phyloP scores from a whole-genome alignment of 2,888 invertebrate genomes.

The Baronia brevicornis region DNA sequence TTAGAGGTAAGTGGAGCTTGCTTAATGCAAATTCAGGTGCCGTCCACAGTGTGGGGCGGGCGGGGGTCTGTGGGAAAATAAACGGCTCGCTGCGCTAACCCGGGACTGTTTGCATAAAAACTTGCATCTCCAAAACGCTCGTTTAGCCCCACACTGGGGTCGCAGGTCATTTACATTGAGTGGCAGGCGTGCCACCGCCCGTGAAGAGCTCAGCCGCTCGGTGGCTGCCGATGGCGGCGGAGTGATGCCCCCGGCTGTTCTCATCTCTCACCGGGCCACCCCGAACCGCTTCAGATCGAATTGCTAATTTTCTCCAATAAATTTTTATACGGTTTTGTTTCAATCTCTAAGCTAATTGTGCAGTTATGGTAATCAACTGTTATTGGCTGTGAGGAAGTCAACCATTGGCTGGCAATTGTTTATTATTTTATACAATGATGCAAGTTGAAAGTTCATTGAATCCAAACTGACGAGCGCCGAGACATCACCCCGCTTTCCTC shows the following conservation, averaged over 20 bases:
- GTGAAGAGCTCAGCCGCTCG: slow-evolving; percentile 47
- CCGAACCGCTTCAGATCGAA: too few relatives aligned
- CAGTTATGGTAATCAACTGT: too few relatives aligned
- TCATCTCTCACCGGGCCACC: slow-evolving; percentile 8
- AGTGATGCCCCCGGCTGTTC: slow-evolving; percentile 7
- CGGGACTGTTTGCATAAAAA: slow-evolving; percentile 69
- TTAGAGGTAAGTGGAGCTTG: slow-evolving; percentile 3
- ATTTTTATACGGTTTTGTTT: slow-evolving; percentile 8
- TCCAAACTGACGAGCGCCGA: too few relatives aligned
- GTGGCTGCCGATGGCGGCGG: slow-evolving; percentile 16
- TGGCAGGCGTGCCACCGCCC: slow-evolving; percentile 55
- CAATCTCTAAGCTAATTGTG: too few relatives aligned
- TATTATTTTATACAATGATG: too few relatives aligned
- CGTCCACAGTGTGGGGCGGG: slow-evolving; percentile 21
- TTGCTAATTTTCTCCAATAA: slow-evolving; percentile 5
- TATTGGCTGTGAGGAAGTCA: too few relatives aligned
- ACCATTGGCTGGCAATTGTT: too few relatives aligned
- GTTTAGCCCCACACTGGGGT: slow-evolving; percentile 56
- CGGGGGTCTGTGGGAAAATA: slow-evolving; percentile 22
- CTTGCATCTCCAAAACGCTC: slow-evolving; percentile 64
- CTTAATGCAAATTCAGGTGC: slow-evolving; percentile 10
- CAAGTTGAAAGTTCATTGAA: too few relatives aligned
- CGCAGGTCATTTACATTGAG: slow-evolving; percentile 67
- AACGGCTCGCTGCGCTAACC: slow-evolving; percentile 52
- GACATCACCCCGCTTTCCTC: too few relatives aligned